Percentiles rank a stretch among this genome's conserved stretches.
Evolutionary conservation across 1,140 invertebrate species (phyloP).

Genomic region (Antheraea pernyi): DNA sequence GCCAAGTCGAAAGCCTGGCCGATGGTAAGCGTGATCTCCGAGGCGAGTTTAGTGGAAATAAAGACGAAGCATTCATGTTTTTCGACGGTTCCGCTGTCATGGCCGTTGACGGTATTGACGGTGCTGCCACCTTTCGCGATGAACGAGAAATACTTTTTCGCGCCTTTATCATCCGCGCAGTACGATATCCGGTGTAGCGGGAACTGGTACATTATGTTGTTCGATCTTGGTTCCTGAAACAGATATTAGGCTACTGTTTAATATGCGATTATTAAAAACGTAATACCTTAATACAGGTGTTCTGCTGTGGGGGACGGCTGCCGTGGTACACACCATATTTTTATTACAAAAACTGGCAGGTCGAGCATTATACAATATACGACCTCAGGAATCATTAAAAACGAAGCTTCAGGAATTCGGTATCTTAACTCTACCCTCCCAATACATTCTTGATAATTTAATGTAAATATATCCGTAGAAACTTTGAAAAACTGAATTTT

Average conservation of each 20-base stretch:
- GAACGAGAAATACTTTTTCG: constrained; percentile 97
- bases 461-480: too few species aligned
- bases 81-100: constrained; percentile 78
- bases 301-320: too few species aligned
- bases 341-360: too few species aligned
- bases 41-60: constrained; percentile 96
- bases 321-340: too few species aligned
- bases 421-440: too few species aligned
- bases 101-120: constrained; percentile 51
- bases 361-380: too few species aligned
- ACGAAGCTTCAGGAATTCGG: too few species aligned
- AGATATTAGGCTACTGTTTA: not conserved
- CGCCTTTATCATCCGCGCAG: constrained; percentile 98
- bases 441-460: too few species aligned
- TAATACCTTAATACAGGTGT: too few species aligned
- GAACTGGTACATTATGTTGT: constrained; percentile 94
- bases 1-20: constrained; percentile 98
- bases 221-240: constrained; percentile 82
- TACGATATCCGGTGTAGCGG: constrained; percentile 98
- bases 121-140: constrained; percentile 92
- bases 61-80: constrained; percentile 97
- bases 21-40: constrained; percentile 97
- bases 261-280: not conserved
- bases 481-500: too few species aligned
- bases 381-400: too few species aligned